Base-by-base conservation (phyloP, 2,113 vertebrate species). In the Gadus macrocephalus region DNA sequence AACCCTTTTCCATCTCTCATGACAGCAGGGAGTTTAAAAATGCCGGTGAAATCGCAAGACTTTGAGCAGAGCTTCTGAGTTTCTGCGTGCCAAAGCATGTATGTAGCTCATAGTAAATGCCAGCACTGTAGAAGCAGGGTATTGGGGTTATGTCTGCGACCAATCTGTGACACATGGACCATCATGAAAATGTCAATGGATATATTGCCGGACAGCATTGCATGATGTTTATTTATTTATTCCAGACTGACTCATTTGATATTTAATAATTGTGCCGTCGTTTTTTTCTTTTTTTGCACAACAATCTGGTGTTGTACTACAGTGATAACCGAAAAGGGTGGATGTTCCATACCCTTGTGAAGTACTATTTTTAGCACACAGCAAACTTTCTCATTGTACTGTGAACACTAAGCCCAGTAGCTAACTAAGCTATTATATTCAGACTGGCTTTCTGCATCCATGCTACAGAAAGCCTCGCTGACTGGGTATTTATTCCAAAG, bases 111-210 rank as follows among this genome's bases (percentile, higher is more conserved):
- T 56, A 14, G 64, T 78, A 70, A 80, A 77, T 78, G 73, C 68
- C 62, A 79, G 68, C n/a, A 77, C 84, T 78, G 62, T 82, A 76
- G 79, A 74, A 78, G 42, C 42, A 9, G 12, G 42, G 42, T 49
- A 14, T 49, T 7, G 12, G 6, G 42, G 8, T 49, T 49, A 9
- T 49, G 42, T 49, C 42, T 49, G 75, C 70, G 74, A 74, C 28
- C 66, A 55, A 11, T 20, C 70, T 78, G 62, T 64, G 38, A 53
- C 64, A 53, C 64, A 35, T 17, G 15, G 5, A 64, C 66, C 17
- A 15, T 25, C 65, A 67, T 72, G 64, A 28, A 84, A 86, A 88
- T 86, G 82, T 86, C 83, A 85, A 27, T 73, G 69, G 31, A 56
- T 79, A 79, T 78, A 35, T 69, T 72, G 63, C 31, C 69, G 73